phyloP scores from a whole-genome alignment of 2,113 vertebrate genomes.

The Catharus bicknelli region DNA sequence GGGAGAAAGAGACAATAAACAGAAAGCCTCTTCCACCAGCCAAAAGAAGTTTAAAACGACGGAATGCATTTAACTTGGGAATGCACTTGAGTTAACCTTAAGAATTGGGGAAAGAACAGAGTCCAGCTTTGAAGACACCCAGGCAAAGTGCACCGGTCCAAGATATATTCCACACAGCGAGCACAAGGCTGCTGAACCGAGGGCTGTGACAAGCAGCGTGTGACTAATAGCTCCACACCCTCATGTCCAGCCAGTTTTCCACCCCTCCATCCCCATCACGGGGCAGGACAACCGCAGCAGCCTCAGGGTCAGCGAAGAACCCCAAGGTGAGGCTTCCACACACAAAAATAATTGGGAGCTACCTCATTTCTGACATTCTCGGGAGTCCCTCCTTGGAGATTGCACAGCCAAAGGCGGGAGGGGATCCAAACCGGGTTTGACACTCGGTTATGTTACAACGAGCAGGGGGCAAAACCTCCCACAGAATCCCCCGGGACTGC shows the following conservation, averaged over 20 bases:
- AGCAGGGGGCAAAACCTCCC: neutral
- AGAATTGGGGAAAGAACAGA: neutral
- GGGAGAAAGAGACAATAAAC: neutral
- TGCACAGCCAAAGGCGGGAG: neutral
- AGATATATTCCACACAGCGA: neutral
- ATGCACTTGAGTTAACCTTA: neutral
- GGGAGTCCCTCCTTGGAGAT: neutral
- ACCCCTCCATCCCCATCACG: neutral
- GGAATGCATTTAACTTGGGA: neutral
- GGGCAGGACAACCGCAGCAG: neutral
- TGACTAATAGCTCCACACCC: neutral
- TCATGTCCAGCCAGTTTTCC: neutral
- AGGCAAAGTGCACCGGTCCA: neutral
- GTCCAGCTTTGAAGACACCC: neutral
- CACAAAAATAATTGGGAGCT: neutral
- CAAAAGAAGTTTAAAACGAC: neutral
- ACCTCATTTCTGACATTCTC: neutral
- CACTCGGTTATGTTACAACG: neutral
- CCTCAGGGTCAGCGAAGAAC: neutral
- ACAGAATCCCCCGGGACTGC: neutral
- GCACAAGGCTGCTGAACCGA: neutral
- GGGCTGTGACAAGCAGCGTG: neutral
- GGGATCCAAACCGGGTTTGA: neutral
- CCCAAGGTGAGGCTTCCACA: neutral
- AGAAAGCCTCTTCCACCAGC: neutral